phyloP scores from a whole-genome alignment of 2,888 invertebrate species.

The Nymphalis polychloros region DNA sequence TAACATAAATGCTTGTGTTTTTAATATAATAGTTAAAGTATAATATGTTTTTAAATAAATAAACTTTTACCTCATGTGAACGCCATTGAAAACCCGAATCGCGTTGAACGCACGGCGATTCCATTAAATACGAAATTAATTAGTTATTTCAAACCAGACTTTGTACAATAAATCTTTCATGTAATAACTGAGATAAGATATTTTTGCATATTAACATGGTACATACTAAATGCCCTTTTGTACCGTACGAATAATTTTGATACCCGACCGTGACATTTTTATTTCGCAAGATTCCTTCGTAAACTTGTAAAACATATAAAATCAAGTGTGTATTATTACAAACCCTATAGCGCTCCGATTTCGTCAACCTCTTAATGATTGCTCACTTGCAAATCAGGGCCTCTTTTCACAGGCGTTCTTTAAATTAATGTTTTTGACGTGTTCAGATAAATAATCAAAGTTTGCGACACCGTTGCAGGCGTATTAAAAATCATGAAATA shows the following conservation, averaged over 20 bases:
- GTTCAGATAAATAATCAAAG: slow-evolving; percentile 39
- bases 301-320: slow-evolving; percentile 64
- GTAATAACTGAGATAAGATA: slow-evolving; percentile 23
- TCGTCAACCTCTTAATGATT: slow-evolving; percentile 61
- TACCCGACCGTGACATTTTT: slow-evolving; percentile 72
- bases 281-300: slow-evolving; percentile 58
- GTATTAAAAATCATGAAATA: neutral
- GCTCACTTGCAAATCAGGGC: slow-evolving; percentile 38
- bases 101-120: neutral
- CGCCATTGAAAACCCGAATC: neutral
- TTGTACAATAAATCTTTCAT: slow-evolving; percentile 19
- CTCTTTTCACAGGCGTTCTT: slow-evolving; percentile 35
- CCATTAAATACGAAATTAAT: slow-evolving; percentile 6
- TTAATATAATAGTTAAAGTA: neutral
- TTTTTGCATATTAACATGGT: slow-evolving; percentile 30
- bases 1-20: no score
- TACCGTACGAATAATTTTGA: slow-evolving; percentile 56
- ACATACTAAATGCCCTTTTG: slow-evolving; percentile 57
- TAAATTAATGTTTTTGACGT: slow-evolving; percentile 44
- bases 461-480: slow-evolving; percentile 27
- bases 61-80: neutral
- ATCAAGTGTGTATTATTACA: slow-evolving; percentile 52
- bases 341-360: slow-evolving; percentile 60
- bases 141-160: slow-evolving; percentile 6
- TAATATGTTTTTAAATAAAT: neutral